These are phyloP conservation scores for Kuschelorhynchus macadamiae DNA, from an alignment of 2,888 invertebrate species.

Conservation along the genomic window DNA sequence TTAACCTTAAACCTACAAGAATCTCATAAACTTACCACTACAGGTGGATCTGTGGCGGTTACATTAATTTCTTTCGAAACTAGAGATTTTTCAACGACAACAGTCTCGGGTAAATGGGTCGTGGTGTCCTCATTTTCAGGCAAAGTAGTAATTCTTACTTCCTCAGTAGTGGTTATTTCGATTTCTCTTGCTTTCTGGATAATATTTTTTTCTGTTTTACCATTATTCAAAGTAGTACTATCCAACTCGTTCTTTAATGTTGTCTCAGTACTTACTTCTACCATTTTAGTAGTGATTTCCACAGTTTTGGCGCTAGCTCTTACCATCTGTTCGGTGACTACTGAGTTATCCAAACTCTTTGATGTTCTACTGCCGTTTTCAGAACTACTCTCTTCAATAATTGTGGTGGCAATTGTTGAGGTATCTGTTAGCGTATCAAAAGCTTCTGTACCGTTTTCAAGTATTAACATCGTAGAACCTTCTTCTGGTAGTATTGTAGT, in stretches of 20 bases:
- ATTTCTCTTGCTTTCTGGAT: conserved; percentile 2
- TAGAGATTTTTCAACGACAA: no score
- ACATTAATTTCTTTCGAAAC: no score
- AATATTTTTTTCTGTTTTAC: conserved; percentile 43
- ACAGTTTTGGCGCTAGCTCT: conserved; percentile 35
- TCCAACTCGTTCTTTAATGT: conserved; percentile 27
- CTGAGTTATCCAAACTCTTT: conserved; percentile 26
- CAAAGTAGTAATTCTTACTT: conserved; percentile 16
- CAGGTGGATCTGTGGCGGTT: no score
- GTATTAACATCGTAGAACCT: conserved; percentile 24
- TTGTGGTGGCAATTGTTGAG: conserved; percentile 5
- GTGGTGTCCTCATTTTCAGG: conserved; percentile 23
- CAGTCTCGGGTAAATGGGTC: no score
- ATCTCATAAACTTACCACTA: no score
- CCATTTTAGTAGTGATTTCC: conserved; percentile 44
- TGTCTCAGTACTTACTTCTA: conserved; percentile 46
- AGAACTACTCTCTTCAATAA: conserved; percentile 26
- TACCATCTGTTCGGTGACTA: conserved; percentile 27
- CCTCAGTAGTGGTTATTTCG: conserved; percentile 12
- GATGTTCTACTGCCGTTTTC: conserved; percentile 32
- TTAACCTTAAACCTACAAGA: no score
- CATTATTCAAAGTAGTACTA: conserved; percentile 37
- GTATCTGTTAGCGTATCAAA: conserved; percentile 53
- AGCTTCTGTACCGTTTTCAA: conserved; percentile 55
- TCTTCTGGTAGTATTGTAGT: conserved; percentile 4